A percentile compares a stretch with the other conserved stretches of the same genome.
These are phyloP conservation scores for Hemichromis elongatus DNA, from an alignment of 2,113 vertebrate genomes.

Conservation along the genomic window DNA sequence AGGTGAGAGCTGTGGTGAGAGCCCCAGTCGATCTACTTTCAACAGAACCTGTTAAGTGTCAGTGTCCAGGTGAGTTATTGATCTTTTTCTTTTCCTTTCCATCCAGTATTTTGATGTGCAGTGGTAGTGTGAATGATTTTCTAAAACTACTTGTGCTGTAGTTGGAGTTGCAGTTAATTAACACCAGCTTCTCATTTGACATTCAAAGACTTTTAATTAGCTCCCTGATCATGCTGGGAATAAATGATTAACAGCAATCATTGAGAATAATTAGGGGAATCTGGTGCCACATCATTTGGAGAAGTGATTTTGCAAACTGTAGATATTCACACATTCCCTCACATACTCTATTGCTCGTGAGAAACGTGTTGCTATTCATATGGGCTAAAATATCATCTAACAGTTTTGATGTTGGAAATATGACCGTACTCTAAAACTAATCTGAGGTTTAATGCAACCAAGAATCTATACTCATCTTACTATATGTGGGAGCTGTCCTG, in stretches of 20 bases:
- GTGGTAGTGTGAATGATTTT: not conserved
- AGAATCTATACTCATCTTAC: not conserved
- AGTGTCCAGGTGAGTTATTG: conserved; percentile 36
- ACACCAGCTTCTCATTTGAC: not conserved
- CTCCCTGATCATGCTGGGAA: not conserved
- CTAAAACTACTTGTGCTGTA: not conserved
- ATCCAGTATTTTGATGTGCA: not conserved
- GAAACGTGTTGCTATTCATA: not conserved
- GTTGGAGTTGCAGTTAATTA: not conserved
- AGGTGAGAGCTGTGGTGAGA: not conserved
- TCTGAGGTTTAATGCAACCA: not conserved
- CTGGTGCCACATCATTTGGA: not conserved
- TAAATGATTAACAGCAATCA: not conserved
- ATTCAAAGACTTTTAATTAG: conserved; percentile 6
- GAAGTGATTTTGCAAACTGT: not conserved
- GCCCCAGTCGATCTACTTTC: not conserved
- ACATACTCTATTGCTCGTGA: conserved; percentile 13
- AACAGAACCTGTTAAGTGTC: not conserved
- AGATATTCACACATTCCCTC: not conserved
- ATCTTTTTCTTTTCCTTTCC: not conserved
- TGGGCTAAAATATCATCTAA: not conserved
- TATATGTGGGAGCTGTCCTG: not conserved
- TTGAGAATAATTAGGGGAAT: not conserved
- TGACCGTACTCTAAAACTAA: not conserved
- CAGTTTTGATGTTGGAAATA: not conserved